Percentiles rank a stretch among this genome's conserved stretches.
Conservation (phyloP, 2,113 vertebrate species). For the Lynx canadensis region DNA sequence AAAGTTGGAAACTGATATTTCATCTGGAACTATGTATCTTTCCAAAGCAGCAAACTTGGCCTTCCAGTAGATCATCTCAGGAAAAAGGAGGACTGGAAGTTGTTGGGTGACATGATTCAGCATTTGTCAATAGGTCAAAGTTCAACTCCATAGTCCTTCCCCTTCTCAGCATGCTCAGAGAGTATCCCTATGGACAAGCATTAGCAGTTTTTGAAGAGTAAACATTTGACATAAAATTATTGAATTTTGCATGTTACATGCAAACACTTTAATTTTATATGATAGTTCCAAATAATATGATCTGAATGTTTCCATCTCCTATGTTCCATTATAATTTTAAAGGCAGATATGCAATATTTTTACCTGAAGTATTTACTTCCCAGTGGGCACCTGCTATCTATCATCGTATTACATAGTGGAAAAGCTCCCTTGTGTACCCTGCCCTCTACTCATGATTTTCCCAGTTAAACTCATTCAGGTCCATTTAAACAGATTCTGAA, state of each 20-base stretch:
- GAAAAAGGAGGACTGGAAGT: neutral
- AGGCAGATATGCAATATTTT: neutral
- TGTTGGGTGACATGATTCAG: neutral
- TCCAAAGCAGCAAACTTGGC: neutral
- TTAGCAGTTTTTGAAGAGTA: neutral
- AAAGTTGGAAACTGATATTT: neutral
- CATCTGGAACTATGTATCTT: neutral
- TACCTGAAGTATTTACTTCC: neutral
- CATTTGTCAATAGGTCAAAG: neutral
- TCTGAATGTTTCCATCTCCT: neutral
- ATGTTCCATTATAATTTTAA: neutral
- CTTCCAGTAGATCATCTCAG: neutral
- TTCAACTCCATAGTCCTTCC: too few relatives aligned
- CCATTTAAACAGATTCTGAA: neutral
- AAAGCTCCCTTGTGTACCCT: too few relatives aligned
- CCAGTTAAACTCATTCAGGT: neutral
- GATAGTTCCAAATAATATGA: neutral
- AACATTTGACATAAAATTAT: neutral
- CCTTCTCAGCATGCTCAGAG: neutral
- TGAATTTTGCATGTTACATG: neutral
- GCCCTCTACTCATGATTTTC: neutral
- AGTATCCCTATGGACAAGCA: neutral
- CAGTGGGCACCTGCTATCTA: neutral
- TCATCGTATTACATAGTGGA: accelerated
- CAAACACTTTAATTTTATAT: neutral